Percentiles rank a stretch among this genome's conserved stretches.
Evolutionary conservation across 1,140 invertebrate species (phyloP).

Genomic region (Drosophila ogumai): DNA sequence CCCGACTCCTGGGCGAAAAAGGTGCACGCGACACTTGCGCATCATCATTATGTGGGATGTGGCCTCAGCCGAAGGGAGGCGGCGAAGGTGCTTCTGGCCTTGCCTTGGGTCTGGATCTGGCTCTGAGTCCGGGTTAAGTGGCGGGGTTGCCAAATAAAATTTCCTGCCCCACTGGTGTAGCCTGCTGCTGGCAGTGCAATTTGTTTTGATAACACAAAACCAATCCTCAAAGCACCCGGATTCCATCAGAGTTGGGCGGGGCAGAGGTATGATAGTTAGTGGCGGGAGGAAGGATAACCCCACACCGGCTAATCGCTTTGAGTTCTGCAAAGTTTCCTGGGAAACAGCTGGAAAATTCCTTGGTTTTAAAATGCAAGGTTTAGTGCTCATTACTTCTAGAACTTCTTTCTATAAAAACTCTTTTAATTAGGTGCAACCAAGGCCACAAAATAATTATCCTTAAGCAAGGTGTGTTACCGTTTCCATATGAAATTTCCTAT

Average conservation of each 20-base stretch:
- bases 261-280: conserved; percentile 15
- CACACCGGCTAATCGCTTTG: conserved; percentile 16
- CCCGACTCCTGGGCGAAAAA: conserved; percentile 43
- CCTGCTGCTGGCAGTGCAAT: conserved; percentile 67
- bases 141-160: conserved; percentile 69
- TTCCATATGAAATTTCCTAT: neutral
- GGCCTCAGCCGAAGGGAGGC: conserved; percentile 5
- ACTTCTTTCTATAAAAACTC: neutral
- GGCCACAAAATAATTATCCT: neutral
- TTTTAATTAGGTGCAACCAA: neutral
- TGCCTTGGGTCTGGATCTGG: conserved; percentile 5
- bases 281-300: neutral
- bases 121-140: conserved; percentile 65
- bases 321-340: neutral
- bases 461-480: neutral
- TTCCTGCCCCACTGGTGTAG: conserved; percentile 46
- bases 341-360: neutral
- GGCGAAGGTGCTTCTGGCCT: conserved; percentile 31
- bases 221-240: conserved; percentile 42
- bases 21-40: conserved; percentile 75
- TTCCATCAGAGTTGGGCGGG: conserved; percentile 10
- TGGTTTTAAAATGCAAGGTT: no score
- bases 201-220: conserved; percentile 76
- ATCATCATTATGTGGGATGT: conserved; percentile 76
- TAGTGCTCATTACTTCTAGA: neutral